These are phyloP conservation scores for Rhizomys pruinosus DNA, from an alignment of 2,113 vertebrate genomes.

Conservation along the genomic window DNA sequence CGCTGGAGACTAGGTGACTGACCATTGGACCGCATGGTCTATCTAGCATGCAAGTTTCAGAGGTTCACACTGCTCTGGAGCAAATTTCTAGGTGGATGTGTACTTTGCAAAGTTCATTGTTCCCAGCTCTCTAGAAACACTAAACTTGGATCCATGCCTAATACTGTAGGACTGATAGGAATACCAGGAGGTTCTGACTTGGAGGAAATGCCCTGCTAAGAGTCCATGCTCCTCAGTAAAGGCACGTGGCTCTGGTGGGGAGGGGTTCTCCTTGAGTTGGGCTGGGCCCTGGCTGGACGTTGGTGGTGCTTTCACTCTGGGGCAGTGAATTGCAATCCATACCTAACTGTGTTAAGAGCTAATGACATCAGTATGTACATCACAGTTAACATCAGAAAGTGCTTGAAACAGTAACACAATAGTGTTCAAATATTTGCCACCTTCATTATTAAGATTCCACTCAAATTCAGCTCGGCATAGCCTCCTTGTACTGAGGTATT, in stretches of 20 bases:
- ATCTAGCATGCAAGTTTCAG: not conserved
- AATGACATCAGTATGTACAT: accelerated
- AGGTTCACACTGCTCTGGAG: not conserved
- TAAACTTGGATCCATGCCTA: not conserved
- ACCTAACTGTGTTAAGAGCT: not conserved
- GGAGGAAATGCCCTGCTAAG: not conserved
- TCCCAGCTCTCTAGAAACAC: too few relatives aligned
- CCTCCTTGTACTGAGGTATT: not conserved
- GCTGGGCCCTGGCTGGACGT: not conserved
- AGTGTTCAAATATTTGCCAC: slow-evolving; percentile 11
- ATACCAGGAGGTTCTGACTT: not conserved
- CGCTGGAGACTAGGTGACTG: too few relatives aligned
- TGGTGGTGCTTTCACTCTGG: not conserved
- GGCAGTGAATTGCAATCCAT: accelerated
- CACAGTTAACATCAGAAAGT: not conserved
- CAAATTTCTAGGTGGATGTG: not conserved
- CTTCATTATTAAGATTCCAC: slow-evolving; percentile 60
- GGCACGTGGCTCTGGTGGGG: too few relatives aligned
- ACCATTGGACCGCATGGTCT: not conserved
- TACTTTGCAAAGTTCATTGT: too few relatives aligned
- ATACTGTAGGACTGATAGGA: not conserved
- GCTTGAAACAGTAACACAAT: slow-evolving; percentile 45
- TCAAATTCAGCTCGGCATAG: not conserved
- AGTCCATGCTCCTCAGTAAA: not conserved
- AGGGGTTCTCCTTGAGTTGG: too few relatives aligned